Percentiles rank a stretch among this genome's conserved stretches.
phyloP scores from a whole-genome alignment of 2,797 vertebrate species.

The Mallotus villosus region DNA sequence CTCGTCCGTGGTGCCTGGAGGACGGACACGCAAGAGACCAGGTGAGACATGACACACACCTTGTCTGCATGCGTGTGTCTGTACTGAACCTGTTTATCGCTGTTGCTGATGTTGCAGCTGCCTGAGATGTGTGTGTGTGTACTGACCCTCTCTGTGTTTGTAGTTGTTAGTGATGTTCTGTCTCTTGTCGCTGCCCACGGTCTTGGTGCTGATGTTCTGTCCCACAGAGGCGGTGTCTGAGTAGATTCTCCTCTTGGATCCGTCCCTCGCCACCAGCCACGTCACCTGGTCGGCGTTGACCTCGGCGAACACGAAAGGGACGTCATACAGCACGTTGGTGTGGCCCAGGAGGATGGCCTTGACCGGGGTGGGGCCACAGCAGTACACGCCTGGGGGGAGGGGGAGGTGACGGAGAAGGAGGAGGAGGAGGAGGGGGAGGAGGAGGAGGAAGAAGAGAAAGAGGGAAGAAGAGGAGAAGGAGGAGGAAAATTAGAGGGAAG shows the following conservation, averaged over 20 bases:
- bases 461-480: too few species aligned
- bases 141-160: slow-evolving; percentile 85
- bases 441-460: too few species aligned
- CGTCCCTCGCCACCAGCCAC: slow-evolving; percentile 75
- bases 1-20: slow-evolving; percentile 74
- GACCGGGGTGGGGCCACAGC: slow-evolving; percentile 78
- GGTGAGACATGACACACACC: background rate
- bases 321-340: slow-evolving; percentile 69
- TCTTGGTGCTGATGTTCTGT: slow-evolving; percentile 85
- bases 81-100: too few species aligned
- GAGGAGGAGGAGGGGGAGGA: too few species aligned
- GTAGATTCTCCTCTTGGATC: slow-evolving; percentile 52
- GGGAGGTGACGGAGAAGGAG: background rate
- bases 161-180: slow-evolving; percentile 80
- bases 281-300: slow-evolving; percentile 76
- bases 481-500: too few species aligned
- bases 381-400: slow-evolving; percentile 50
- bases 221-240: slow-evolving; percentile 66
- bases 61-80: background rate
- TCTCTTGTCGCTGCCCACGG: slow-evolving; percentile 70
- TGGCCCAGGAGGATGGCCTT: slow-evolving; percentile 77
- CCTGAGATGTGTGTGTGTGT: background rate
- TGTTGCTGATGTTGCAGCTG: too few species aligned
- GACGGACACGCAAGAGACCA: background rate
- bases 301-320: slow-evolving; percentile 80